Evolutionary conservation across 2,113 vertebrate genomes (phyloP).

Genomic region (Phoenicopterus ruber): DNA sequence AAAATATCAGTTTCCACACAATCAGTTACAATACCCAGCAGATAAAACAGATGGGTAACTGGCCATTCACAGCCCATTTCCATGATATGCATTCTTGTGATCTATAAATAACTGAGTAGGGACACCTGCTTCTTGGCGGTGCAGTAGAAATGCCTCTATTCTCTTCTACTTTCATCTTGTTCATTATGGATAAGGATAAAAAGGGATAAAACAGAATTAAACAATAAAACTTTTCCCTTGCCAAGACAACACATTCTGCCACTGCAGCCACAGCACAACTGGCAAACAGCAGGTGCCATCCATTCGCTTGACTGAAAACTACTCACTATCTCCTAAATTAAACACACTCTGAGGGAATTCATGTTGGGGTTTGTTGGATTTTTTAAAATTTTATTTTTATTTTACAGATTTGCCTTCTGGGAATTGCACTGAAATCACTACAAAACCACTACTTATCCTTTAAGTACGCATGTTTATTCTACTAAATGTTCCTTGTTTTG

Average conservation of each 20-base stretch:
- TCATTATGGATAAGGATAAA: not conserved
- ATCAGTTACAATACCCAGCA: not conserved
- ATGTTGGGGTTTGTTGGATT: not conserved
- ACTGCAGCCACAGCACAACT: not conserved
- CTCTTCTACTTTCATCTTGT: not conserved
- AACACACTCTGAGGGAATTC: not conserved
- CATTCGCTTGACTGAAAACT: not conserved
- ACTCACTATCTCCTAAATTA: not conserved
- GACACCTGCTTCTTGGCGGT: conserved; percentile 1
- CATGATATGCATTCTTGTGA: not conserved
- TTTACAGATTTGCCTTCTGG: not conserved
- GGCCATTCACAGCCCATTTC: conserved; percentile 5
- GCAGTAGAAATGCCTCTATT: not conserved
- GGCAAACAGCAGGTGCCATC: not conserved
- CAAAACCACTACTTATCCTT: not conserved
- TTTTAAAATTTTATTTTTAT: not conserved
- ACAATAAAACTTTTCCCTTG: not conserved
- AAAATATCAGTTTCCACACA: not conserved
- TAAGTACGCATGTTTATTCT: not conserved
- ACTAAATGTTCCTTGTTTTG: not conserved
- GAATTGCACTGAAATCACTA: not conserved
- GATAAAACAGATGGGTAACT: conserved; percentile 41
- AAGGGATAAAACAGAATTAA: not conserved
- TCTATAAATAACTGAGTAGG: conserved; percentile 24
- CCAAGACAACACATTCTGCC: not conserved